Evolutionary conservation across 2,797 vertebrate species (phyloP).

Genomic region (Cichlasoma orientale): DNA sequence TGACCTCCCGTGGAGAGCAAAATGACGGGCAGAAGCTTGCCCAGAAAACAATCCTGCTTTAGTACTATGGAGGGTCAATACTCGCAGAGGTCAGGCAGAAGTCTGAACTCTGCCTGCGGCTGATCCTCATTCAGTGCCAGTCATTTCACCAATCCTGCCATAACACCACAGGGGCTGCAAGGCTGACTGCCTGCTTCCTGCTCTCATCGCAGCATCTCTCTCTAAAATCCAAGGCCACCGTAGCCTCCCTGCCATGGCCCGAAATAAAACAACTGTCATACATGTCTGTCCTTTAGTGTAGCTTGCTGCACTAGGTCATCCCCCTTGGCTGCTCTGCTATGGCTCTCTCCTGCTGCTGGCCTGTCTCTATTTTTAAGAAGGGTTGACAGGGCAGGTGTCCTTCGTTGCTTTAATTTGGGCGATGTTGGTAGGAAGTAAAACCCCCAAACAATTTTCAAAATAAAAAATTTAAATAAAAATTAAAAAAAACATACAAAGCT

Average conservation of each 20-base stretch:
- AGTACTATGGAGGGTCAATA: not conserved
- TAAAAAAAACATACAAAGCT: not conserved
- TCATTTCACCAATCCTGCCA: no score
- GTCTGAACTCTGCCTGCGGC: rapidly evolving
- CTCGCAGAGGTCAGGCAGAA: no score
- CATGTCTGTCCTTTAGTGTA: not conserved
- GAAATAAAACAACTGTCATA: rapidly evolving
- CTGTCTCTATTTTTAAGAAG: rapidly evolving
- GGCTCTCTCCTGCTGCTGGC: not conserved
- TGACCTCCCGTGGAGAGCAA: not conserved
- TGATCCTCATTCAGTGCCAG: not conserved
- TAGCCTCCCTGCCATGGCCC: not conserved
- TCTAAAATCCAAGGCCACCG: not conserved
- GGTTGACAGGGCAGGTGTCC: not conserved
- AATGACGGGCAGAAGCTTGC: not conserved
- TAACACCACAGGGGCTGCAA: not conserved
- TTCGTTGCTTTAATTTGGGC: not conserved
- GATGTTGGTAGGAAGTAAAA: not conserved
- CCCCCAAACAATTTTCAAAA: not conserved
- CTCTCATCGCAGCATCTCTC: not conserved
- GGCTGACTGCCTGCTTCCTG: not conserved
- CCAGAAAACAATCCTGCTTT: not conserved
- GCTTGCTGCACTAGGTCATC: not conserved
- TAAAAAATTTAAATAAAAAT: not conserved
- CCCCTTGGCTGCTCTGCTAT: not conserved